A percentile compares a stretch with the other conserved stretches of the same genome.
phyloP scores from a whole-genome alignment of 2,113 vertebrate species.

The Enhydra lutris region DNA sequence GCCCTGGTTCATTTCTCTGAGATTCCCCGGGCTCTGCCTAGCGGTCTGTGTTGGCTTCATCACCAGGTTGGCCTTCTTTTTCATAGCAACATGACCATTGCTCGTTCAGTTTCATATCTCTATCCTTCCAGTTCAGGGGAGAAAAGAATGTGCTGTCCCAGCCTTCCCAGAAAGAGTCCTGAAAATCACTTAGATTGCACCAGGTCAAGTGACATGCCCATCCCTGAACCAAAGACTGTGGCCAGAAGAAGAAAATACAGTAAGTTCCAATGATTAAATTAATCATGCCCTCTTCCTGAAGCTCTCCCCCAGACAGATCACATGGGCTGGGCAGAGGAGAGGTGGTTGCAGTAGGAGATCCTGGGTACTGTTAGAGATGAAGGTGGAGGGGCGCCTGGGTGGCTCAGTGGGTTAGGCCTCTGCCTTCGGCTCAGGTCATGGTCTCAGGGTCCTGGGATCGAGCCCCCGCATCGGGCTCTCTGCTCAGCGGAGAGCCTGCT shows the following conservation, averaged over 20 bases:
- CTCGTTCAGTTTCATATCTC: not conserved
- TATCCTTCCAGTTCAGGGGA: not conserved
- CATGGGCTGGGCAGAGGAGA: rapidly evolving
- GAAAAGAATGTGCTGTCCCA: not conserved
- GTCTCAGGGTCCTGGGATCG: too few species aligned
- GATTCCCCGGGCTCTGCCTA: not conserved
- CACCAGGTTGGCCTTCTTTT: not conserved
- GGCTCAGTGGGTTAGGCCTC: too few species aligned
- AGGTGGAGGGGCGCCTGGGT: too few species aligned
- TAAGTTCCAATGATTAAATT: rapidly evolving
- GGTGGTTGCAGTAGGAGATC: not conserved
- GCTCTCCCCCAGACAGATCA: not conserved
- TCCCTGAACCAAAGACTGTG: not conserved
- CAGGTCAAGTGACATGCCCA: too few species aligned
- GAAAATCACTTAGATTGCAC: not conserved
- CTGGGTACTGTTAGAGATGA: not conserved
- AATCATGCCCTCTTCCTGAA: not conserved
- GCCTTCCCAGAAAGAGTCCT: not conserved
- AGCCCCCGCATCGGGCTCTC: too few species aligned
- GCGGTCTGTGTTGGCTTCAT: not conserved
- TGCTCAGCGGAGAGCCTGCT: too few species aligned
- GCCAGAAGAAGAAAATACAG: not conserved
- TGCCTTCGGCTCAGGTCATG: too few species aligned
- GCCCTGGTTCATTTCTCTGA: not conserved
- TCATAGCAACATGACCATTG: not conserved